Conservation (phyloP, 2,113 vertebrate genomes). For the Thinocorus orbignyianus region DNA sequence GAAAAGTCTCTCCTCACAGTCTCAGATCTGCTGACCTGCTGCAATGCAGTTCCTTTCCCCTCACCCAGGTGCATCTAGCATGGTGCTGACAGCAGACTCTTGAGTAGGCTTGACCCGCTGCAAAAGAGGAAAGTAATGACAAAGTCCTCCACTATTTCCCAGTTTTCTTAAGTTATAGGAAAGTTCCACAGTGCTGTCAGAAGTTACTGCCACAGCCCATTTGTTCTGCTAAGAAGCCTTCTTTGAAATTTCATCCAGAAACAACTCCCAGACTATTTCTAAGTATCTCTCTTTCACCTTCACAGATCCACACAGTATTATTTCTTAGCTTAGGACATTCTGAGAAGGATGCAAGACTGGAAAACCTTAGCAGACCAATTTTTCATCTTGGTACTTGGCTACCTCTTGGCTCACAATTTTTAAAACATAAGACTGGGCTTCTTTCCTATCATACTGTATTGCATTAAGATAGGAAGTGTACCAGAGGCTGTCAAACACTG, state of each 20-base stretch:
- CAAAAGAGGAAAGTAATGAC: neutral
- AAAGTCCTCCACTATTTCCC: neutral
- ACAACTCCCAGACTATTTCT: neutral
- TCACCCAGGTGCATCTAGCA: neutral
- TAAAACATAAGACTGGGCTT: neutral
- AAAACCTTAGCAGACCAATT: neutral
- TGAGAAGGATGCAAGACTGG: neutral
- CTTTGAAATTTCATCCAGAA: neutral
- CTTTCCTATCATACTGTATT: neutral
- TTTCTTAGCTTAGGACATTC: neutral
- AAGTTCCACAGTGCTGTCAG: neutral
- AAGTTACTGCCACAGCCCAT: neutral
- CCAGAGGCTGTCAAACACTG: neutral
- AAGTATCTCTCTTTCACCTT: neutral
- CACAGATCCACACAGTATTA: neutral
- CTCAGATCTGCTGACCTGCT: neutral
- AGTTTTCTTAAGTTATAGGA: neutral
- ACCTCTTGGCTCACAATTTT: neutral
- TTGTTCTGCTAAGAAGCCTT: neutral
- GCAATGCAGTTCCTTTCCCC: neutral
- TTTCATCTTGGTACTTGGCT: neutral
- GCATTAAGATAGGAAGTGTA: neutral
- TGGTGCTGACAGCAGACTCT: neutral
- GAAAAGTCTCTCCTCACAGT: neutral
- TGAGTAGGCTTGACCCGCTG: neutral